phyloP scores from a whole-genome alignment of 2,113 vertebrate species.

The Erinaceus europaeus region DNA sequence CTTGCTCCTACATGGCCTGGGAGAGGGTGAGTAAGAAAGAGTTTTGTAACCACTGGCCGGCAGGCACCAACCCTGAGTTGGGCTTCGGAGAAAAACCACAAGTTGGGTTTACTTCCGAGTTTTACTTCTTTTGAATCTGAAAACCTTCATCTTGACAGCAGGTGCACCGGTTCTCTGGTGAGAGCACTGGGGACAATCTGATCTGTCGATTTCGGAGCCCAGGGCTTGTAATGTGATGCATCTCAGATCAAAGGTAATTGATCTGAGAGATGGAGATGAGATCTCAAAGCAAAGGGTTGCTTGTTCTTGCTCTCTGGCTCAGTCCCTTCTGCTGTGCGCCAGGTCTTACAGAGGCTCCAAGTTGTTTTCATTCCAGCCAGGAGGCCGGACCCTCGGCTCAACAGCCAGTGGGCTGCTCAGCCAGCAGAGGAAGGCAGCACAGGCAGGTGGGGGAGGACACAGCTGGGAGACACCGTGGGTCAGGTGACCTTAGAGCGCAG shows the following conservation, averaged over 20 bases:
- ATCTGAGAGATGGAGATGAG: neutral
- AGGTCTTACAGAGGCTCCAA: neutral
- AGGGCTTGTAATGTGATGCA: neutral
- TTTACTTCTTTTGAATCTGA: neutral
- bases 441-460: neutral
- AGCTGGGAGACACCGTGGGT: too few species aligned
- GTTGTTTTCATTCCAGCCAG: too few species aligned
- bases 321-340: too few species aligned
- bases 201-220: neutral
- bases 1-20: too few species aligned
- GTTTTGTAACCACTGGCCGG: neutral
- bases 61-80: accelerated
- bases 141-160: neutral
- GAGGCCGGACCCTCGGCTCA: too few species aligned
- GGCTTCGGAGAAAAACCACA: neutral
- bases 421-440: too few species aligned
- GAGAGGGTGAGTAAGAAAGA: neutral
- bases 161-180: neutral
- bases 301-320: too few species aligned
- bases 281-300: neutral
- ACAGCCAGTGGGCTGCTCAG: too few species aligned
- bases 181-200: neutral
- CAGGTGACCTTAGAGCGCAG: too few species aligned
- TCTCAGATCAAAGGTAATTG: neutral
- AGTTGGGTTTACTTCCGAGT: neutral